phyloP scores from a whole-genome alignment of 37 sponge, comb jelly and placozoan species.

The Chondrilla cf. caribensis region DNA sequence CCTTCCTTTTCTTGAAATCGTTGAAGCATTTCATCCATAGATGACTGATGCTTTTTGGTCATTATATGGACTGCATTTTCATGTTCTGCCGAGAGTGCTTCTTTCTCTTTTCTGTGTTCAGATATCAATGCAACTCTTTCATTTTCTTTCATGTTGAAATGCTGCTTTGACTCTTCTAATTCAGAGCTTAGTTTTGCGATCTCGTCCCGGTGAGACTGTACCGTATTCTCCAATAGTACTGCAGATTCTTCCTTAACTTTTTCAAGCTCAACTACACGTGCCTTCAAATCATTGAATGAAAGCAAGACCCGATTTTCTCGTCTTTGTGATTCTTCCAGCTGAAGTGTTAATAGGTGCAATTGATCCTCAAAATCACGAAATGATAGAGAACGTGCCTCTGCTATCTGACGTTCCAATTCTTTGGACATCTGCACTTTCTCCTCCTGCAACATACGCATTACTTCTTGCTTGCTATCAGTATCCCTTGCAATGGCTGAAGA shows the following conservation, averaged over 20 bases:
- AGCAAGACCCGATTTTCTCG: not conserved
- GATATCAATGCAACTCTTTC: not conserved
- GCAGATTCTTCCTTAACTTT: not conserved
- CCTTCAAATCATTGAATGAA: not conserved
- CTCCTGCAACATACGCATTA: not conserved
- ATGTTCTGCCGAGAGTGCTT: not conserved
- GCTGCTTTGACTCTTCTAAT: not conserved
- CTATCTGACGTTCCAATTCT: not conserved
- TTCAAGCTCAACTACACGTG: not conserved
- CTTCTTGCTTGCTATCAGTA: not conserved
- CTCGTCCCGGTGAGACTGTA: not conserved
- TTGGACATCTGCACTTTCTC: not conserved
- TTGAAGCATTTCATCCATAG: not conserved
- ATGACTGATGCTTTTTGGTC: not conserved
- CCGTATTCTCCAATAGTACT: not conserved
- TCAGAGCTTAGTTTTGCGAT: no score
- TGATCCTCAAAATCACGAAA: not conserved
- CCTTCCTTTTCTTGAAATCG: not conserved
- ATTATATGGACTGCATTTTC: not conserved
- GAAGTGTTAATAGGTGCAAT: not conserved
- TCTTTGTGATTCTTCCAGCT: slow-evolving; percentile 13
- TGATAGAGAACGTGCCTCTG: not conserved
- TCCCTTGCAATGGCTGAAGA: not conserved
- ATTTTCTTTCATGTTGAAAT: not conserved
- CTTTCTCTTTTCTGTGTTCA: slow-evolving; percentile 6